Evolutionary conservation across 2,113 vertebrate genomes (phyloP).

Genomic region (Fulmarus glacialis): DNA sequence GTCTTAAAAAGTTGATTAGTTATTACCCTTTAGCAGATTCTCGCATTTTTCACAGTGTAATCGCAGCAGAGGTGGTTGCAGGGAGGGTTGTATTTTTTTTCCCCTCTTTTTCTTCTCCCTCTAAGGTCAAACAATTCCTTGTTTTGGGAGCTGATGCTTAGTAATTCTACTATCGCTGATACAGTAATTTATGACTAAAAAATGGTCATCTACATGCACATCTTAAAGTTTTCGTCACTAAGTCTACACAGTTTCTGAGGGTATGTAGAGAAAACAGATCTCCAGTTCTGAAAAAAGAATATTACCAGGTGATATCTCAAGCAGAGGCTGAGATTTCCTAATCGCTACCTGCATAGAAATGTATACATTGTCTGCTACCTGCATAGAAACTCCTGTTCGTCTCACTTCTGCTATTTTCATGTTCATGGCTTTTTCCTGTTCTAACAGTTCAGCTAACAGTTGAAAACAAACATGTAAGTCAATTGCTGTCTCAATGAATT

Average conservation of each 20-base stretch:
- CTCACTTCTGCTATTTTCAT: neutral
- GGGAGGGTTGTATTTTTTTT: rapidly evolving
- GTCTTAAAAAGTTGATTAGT: neutral
- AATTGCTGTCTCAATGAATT: neutral
- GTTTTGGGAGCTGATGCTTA: neutral
- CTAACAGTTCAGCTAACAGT: neutral
- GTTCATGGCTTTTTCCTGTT: neutral
- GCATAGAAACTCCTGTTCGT: rapidly evolving
- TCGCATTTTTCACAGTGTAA: neutral
- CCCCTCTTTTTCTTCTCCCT: neutral
- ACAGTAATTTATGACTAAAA: neutral
- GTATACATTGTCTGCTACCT: neutral
- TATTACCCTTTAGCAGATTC: neutral
- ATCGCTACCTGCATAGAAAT: neutral
- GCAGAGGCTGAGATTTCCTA: neutral
- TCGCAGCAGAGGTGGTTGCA: neutral
- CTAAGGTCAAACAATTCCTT: neutral
- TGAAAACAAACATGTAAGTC: neutral
- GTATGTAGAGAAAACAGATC: neutral
- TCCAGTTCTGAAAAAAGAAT: neutral
- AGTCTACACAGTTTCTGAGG: neutral
- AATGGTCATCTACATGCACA: too few relatives aligned
- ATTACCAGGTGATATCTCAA: neutral
- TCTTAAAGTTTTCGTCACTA: neutral
- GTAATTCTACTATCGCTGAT: neutral